A percentile compares a stretch with the other conserved stretches of the same genome.
Evolutionary conservation across 2,113 vertebrate genomes (phyloP).

Genomic region (Phylloscopus whistleri): DNA sequence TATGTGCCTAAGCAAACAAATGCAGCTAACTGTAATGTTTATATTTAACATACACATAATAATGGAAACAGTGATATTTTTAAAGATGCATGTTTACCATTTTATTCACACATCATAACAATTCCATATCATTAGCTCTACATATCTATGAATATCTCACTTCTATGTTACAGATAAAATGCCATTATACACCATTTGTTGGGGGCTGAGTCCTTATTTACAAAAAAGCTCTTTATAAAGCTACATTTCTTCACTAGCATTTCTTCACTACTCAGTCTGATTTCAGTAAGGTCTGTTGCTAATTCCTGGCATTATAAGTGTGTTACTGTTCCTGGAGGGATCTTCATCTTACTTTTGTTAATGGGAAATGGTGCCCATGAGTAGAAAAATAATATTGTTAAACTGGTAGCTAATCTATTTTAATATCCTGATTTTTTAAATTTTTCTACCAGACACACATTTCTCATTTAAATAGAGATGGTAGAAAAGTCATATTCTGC

Average conservation of each 20-base stretch:
- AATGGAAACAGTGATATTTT: neutral
- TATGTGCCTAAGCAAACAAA: neutral
- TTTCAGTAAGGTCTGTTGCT: neutral
- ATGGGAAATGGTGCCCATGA: neutral
- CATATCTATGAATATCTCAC: neutral
- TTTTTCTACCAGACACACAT: neutral
- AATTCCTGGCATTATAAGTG: neutral
- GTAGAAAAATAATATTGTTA: neutral
- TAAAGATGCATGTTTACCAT: neutral
- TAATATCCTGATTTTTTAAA: neutral
- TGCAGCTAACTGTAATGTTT: neutral
- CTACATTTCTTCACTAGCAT: neutral
- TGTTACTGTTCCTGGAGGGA: neutral
- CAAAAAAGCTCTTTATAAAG: neutral
- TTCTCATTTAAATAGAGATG: neutral
- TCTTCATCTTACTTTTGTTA: neutral
- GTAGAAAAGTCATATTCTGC: neutral
- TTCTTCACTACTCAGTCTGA: neutral
- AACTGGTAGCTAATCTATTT: neutral
- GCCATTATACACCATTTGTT: neutral
- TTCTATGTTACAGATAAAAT: neutral
- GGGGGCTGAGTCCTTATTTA: neutral
- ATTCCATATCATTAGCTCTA: neutral
- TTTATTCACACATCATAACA: neutral
- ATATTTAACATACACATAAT: neutral